Percentiles rank a stretch among this genome's conserved stretches.
These are phyloP conservation scores for Dynastes grantii DNA, from an alignment of 2,888 invertebrate species.

Conservation along the genomic window DNA sequence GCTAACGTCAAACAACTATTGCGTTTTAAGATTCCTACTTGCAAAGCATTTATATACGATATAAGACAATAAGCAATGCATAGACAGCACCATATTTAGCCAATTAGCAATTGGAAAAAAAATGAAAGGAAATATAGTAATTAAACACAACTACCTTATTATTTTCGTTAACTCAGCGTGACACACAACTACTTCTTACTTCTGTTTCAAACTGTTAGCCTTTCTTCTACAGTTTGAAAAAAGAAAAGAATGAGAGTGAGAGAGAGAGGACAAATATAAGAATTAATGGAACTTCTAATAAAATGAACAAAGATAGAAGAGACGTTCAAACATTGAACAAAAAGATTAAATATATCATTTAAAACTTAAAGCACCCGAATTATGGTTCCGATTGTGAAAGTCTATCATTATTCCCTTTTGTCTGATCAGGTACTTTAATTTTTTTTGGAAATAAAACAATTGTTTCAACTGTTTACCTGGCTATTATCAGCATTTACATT, in stretches of 20 bases:
- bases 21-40: too few relatives aligned
- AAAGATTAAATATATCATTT: background rate
- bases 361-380: too few relatives aligned
- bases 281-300: too few relatives aligned
- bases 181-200: constrained; percentile 57
- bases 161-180: constrained; percentile 17
- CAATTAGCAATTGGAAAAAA: background rate
- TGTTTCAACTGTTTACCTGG: constrained; percentile 29
- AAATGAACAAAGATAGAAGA: background rate
- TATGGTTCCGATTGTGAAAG: too few relatives aligned
- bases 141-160: constrained; percentile 11
- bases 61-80: too few relatives aligned
- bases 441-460: too few relatives aligned
- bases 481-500: constrained; percentile 54
- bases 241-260: constrained; percentile 26
- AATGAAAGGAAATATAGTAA: background rate
- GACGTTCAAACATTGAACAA: constrained; percentile 5
- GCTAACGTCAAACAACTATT: too few relatives aligned
- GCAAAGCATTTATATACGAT: too few relatives aligned
- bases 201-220: constrained; percentile 63
- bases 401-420: too few relatives aligned
- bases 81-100: background rate
- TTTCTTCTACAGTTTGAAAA: constrained; percentile 59
- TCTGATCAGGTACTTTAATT: too few relatives aligned
- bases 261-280: background rate